A percentile compares a stretch with the other conserved stretches of the same genome.
Evolutionary conservation across 2,797 vertebrate species (phyloP).

Genomic region (Falco peregrinus): DNA sequence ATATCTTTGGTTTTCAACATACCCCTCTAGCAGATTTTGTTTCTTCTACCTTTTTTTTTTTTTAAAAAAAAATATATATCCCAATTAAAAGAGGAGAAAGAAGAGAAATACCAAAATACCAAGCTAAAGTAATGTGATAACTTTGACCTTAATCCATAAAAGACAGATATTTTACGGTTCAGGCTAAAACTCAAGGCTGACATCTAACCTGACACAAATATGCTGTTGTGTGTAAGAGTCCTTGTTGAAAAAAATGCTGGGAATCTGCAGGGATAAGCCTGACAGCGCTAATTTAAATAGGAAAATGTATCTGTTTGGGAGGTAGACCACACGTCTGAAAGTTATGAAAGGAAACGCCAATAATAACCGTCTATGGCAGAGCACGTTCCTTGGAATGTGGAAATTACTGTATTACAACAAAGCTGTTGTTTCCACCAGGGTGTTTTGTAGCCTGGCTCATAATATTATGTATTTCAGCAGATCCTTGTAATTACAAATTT

Average conservation of each 20-base stretch:
- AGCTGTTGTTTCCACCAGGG: slow-evolving; percentile 51
- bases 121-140: background rate
- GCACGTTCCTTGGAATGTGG: slow-evolving; percentile 54
- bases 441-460: slow-evolving; percentile 53
- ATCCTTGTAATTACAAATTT: slow-evolving; percentile 75
- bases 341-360: slow-evolving; percentile 51
- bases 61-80: background rate
- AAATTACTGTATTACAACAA: slow-evolving; percentile 62
- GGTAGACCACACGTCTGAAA: slow-evolving; percentile 43
- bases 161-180: slow-evolving; percentile 34
- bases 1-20: background rate
- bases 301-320: slow-evolving; percentile 39
- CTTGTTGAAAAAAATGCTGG: slow-evolving; percentile 1
- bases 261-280: slow-evolving; percentile 56
- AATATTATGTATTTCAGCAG: slow-evolving; percentile 68
- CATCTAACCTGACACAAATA: slow-evolving; percentile 44
- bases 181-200: slow-evolving; percentile 44
- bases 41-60: background rate
- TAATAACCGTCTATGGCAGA: slow-evolving; percentile 43
- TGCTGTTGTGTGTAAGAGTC: background rate
- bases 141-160: slow-evolving; percentile 52
- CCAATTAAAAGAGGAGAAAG: slow-evolving; percentile 5
- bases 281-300: slow-evolving; percentile 47
- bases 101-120: slow-evolving; percentile 9
- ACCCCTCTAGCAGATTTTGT: background rate